These are phyloP conservation scores for Edolisoma coerulescens DNA, from an alignment of 2,113 vertebrate genomes.

Conservation along the genomic window DNA sequence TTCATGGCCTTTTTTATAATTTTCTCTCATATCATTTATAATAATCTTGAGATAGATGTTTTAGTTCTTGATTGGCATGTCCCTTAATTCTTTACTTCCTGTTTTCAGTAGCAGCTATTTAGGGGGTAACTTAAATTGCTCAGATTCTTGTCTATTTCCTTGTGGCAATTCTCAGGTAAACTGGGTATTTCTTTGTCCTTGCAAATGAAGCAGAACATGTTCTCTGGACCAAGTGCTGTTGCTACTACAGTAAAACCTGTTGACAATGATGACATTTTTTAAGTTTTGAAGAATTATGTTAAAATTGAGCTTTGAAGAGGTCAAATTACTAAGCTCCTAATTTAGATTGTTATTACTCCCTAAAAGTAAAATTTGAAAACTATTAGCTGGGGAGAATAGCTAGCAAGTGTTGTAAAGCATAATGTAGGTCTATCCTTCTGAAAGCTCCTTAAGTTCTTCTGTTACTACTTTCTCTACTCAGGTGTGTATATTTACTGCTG, in stretches of 20 bases:
- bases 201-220: neutral
- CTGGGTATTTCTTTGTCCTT: neutral
- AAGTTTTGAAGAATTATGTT: neutral
- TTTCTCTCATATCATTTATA: neutral
- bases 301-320: neutral
- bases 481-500: neutral
- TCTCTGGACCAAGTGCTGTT: neutral
- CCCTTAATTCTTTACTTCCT: neutral
- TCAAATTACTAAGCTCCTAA: neutral
- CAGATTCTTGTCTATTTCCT: neutral
- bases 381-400: neutral
- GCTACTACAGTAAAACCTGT: neutral
- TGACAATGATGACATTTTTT: neutral
- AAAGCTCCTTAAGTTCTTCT: neutral
- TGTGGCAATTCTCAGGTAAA: neutral
- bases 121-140: neutral
- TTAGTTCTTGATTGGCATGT: neutral
- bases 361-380: neutral
- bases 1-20: neutral
- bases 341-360: neutral
- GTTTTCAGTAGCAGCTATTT: neutral
- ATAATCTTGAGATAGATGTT: neutral
- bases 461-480: neutral
- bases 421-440: neutral
- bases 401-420: neutral